Evolutionary conservation across 1,140 invertebrate genomes (phyloP).

Genomic region (Grapholita molesta): DNA sequence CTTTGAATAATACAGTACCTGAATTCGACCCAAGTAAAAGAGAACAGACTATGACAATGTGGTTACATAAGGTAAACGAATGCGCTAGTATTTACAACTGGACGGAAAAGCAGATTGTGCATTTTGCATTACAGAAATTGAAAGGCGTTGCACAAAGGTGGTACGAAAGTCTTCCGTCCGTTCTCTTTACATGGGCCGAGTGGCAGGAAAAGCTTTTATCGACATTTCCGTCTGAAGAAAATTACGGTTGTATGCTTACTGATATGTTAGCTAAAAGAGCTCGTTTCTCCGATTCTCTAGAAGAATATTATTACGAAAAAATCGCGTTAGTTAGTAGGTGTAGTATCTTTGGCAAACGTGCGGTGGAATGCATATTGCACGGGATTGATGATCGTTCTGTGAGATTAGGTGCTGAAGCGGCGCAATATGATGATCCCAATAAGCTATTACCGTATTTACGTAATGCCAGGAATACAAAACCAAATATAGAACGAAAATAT

Average conservation of each 20-base stretch:
- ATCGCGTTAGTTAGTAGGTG: neutral
- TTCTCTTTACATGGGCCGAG: neutral
- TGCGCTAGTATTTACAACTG: neutral
- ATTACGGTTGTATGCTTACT: neutral
- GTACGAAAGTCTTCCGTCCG: neutral
- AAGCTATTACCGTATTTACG: neutral
- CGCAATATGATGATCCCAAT: neutral
- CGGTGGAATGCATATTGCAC: neutral
- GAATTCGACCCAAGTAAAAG: neutral
- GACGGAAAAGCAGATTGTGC: neutral
- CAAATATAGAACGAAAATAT: neutral
- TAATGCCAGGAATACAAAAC: neutral
- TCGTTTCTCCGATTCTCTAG: neutral
- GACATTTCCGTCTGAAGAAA: neutral
- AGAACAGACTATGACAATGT: neutral
- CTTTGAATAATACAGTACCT: neutral
- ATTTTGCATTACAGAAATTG: neutral
- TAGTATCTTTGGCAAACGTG: neutral
- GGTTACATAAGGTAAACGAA: slow-evolving; percentile 9
- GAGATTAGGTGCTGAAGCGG: neutral
- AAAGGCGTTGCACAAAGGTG: neutral
- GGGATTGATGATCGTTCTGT: slow-evolving; percentile 3
- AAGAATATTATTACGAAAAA: neutral
- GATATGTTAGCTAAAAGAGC: neutral
- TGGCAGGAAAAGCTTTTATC: neutral